These are phyloP conservation scores for Brachymystax lenok DNA, from an alignment of 2,797 vertebrate genomes.

Conservation along the genomic window DNA sequence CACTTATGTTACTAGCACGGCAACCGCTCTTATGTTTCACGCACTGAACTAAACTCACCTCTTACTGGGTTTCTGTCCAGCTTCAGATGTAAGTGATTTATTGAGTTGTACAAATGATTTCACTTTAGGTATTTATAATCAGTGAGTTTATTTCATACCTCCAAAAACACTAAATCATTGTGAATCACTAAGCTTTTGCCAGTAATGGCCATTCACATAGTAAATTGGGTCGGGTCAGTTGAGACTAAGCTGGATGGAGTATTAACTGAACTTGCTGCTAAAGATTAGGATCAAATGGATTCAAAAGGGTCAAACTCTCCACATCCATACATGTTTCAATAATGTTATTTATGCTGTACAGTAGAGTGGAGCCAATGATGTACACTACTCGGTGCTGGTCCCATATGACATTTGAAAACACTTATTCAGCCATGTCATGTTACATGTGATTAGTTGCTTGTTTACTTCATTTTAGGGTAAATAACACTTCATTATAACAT, in stretches of 20 bases:
- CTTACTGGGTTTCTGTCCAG: neutral
- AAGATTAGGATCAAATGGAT: neutral
- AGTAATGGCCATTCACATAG: neutral
- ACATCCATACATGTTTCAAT: neutral
- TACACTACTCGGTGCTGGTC: conserved; percentile 16
- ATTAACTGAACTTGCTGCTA: conserved; percentile 8
- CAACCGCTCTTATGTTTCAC: neutral
- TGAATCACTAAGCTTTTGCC: neutral
- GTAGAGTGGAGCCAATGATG: neutral
- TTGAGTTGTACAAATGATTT: neutral
- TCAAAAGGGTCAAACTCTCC: neutral
- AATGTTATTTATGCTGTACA: conserved; percentile 9
- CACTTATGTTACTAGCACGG: neutral
- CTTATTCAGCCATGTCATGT: neutral
- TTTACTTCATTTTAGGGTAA: conserved; percentile 22
- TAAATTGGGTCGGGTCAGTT: neutral
- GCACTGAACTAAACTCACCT: neutral
- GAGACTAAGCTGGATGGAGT: neutral
- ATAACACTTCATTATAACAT: conserved; percentile 24
- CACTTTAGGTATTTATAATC: neutral
- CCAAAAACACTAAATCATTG: neutral
- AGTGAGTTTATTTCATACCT: neutral
- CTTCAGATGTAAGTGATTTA: neutral
- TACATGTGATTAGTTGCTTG: conserved; percentile 3
- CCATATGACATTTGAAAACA: too few species aligned